Percentiles rank a stretch among this genome's conserved stretches.
Conservation (phyloP, 2,888 invertebrate genomes). For the Sipha maydis region DNA sequence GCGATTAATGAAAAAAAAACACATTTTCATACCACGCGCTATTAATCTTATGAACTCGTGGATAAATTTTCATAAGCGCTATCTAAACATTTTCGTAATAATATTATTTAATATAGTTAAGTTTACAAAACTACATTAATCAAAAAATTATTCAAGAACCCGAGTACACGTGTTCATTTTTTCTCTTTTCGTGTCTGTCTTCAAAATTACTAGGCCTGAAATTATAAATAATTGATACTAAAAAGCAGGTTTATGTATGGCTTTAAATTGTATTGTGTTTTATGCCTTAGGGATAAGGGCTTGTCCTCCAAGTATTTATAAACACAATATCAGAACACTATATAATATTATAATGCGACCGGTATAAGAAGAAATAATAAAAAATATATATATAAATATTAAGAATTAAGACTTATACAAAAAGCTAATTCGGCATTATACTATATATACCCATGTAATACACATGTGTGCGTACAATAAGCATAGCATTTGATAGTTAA, state of each 20-base stretch:
- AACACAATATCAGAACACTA: not conserved
- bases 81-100: not conserved
- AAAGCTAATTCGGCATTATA: not conserved
- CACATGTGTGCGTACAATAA: not conserved
- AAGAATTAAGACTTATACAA: not conserved
- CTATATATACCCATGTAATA: not conserved
- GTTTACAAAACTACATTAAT: not conserved
- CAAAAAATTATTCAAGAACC: slow-evolving; percentile 3
- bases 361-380: not conserved
- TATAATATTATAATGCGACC: not conserved
- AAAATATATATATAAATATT: not conserved
- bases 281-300: slow-evolving; percentile 8
- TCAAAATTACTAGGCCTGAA: not conserved
- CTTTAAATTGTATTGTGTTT: slow-evolving; percentile 23
- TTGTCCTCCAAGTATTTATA: slow-evolving; percentile 16
- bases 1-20: too few species aligned
- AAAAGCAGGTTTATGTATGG: slow-evolving; percentile 14
- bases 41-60: too few species aligned
- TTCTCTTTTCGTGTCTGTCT: not conserved
- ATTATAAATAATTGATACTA: slow-evolving; percentile 39
- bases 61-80: too few species aligned
- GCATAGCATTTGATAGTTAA: slow-evolving; percentile 13
- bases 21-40: too few species aligned
- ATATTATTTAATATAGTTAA: not conserved
- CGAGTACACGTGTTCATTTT: not conserved